Evolutionary conservation across 1,140 invertebrate genomes (phyloP).

Genomic region (Pollicipes pollicipes): DNA sequence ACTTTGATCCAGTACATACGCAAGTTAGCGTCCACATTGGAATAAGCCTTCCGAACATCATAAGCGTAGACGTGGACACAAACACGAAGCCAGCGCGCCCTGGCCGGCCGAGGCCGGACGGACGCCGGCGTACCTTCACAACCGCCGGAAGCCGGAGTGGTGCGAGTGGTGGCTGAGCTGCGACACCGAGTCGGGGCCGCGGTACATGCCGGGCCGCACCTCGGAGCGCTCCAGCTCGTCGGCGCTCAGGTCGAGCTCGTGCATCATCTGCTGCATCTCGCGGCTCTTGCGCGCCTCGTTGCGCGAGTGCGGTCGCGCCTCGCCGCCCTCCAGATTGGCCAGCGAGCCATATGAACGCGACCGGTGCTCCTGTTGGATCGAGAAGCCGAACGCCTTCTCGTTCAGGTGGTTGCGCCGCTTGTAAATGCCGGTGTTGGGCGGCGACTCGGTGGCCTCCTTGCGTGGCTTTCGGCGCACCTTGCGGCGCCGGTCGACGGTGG

Average conservation of each 20-base stretch:
- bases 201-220: constrained; percentile 21
- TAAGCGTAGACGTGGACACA: no score
- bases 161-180: background rate
- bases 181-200: constrained; percentile 12
- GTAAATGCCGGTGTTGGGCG: constrained; percentile 70
- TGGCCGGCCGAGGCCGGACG: no score
- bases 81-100: no score
- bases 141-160: background rate
- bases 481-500: constrained; percentile 25
- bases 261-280: constrained; percentile 78
- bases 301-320: constrained; percentile 13
- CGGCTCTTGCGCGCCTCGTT: constrained; percentile 19
- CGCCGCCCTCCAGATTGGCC: constrained; percentile 55
- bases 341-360: constrained; percentile 75
- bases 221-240: constrained; percentile 45
- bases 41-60: no score
- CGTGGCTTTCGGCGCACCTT: constrained; percentile 24
- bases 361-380: constrained; percentile 76
- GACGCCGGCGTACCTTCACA: background rate
- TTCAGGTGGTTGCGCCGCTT: constrained; percentile 75
- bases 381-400: constrained; percentile 81
- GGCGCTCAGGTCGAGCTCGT: constrained; percentile 61
- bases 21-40: no score
- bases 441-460: constrained; percentile 40
- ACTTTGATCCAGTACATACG: no score